A percentile compares a stretch with the other conserved stretches of the same genome.
Evolutionary conservation across 1,140 invertebrate genomes (phyloP).

Genomic region (Drosophila ananassae): DNA sequence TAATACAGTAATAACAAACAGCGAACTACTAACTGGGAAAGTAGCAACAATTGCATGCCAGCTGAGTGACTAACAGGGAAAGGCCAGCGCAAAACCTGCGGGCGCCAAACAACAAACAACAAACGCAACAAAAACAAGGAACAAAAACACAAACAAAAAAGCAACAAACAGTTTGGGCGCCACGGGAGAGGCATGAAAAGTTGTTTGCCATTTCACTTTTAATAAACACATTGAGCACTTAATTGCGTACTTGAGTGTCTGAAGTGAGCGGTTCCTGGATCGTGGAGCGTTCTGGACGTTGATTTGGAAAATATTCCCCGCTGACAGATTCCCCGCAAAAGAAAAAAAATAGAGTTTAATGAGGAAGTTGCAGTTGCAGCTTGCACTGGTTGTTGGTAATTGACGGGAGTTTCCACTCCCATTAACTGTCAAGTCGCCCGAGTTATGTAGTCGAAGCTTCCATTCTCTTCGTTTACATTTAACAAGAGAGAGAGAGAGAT

Average conservation of each 20-base stretch:
- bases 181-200: conserved; percentile 33
- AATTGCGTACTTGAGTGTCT: conserved; percentile 58
- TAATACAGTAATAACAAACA: conserved; percentile 10
- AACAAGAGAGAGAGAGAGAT: too few species aligned
- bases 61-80: conserved; percentile 30
- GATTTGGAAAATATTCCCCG: conserved; percentile 16
- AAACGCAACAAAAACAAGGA: conserved; percentile 11
- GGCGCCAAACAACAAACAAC: conserved; percentile 25
- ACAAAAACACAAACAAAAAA: conserved; percentile 20
- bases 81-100: conserved; percentile 26
- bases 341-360: conserved; percentile 1
- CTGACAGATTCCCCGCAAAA: conserved; percentile 13
- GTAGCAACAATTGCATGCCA: conserved; percentile 35
- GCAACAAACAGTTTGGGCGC: conserved; percentile 11
- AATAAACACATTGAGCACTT: conserved; percentile 78
- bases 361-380: conserved; percentile 20
- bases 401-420: conserved; percentile 23
- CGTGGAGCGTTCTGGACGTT: not conserved
- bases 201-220: conserved; percentile 75
- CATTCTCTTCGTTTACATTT: too few species aligned
- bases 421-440: conserved; percentile 8
- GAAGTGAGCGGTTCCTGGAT: conserved; percentile 8
- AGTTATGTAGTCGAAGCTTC: too few species aligned
- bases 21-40: conserved; percentile 4
- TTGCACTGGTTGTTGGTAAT: conserved; percentile 39